Evolutionary conservation across 2,797 vertebrate genomes (phyloP).

Genomic region (Margarornis squamiger): DNA sequence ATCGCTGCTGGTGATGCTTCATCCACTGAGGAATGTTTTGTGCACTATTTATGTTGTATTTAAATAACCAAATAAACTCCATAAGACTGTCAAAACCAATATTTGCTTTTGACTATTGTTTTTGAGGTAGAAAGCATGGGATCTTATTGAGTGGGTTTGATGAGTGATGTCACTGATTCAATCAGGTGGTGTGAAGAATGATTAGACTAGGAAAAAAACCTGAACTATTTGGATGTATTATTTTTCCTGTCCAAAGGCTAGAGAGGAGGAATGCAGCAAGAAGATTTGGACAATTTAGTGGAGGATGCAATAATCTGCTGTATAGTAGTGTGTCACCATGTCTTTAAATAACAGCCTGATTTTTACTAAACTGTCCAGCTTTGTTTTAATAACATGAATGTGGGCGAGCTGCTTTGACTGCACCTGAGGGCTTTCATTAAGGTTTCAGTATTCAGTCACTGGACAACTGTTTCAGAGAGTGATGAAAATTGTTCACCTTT

Average conservation of each 20-base stretch:
- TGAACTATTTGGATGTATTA: background rate
- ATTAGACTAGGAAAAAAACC: background rate
- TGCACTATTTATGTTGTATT: background rate
- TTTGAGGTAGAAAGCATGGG: background rate
- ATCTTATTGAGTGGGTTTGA: background rate
- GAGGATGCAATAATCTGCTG: background rate
- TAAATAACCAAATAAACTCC: background rate
- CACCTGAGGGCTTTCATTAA: conserved; percentile 27
- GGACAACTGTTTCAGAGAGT: background rate
- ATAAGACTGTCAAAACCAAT: background rate
- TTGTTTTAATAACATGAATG: background rate
- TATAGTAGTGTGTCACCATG: background rate
- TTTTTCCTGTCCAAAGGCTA: background rate
- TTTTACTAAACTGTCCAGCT: background rate
- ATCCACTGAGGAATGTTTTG: background rate
- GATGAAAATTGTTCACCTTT: background rate
- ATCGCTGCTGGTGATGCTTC: background rate
- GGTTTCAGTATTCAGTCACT: background rate
- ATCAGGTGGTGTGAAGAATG: background rate
- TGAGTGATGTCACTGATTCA: background rate
- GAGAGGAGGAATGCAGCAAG: background rate
- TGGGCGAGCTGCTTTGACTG: background rate
- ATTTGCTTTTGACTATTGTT: background rate
- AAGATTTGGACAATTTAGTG: background rate
- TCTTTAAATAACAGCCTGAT: background rate